Evolutionary conservation across 1,140 invertebrate genomes (phyloP).

Genomic region (Lasioglossum baleicum): DNA sequence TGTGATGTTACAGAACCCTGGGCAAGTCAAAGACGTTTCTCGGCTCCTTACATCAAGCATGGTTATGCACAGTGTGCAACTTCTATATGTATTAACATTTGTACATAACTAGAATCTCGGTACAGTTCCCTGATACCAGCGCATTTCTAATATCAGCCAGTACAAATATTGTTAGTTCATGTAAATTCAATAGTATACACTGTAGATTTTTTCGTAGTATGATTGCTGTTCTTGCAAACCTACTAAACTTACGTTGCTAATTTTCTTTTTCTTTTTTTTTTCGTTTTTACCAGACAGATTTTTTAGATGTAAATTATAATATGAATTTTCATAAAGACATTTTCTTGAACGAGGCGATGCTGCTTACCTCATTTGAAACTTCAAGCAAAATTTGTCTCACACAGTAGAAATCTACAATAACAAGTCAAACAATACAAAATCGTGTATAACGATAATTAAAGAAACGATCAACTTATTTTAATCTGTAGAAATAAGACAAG

Average conservation of each 20-base stretch:
- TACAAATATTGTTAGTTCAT: constrained; percentile 76
- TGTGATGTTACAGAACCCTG: constrained; percentile 29
- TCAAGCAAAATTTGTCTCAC: constrained; percentile 65
- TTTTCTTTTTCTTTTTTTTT: constrained; percentile 63
- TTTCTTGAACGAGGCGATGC: constrained; percentile 45
- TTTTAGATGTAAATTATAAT: constrained; percentile 53
- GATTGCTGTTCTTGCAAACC: constrained; percentile 67
- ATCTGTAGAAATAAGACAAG: background rate
- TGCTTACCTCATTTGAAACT: constrained; percentile 45
- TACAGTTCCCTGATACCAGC: constrained; percentile 77
- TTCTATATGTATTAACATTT: constrained; percentile 55
- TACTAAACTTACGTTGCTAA: constrained; percentile 74
- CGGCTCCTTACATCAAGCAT: constrained; percentile 21
- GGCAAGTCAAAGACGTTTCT: constrained; percentile 33
- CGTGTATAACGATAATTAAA: background rate
- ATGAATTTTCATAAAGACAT: constrained; percentile 42
- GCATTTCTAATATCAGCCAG: constrained; percentile 70
- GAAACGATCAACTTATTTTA: background rate
- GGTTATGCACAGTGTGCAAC: constrained; percentile 48
- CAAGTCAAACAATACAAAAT: constrained; percentile 20
- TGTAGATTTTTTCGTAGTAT: constrained; percentile 65
- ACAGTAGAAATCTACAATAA: constrained; percentile 61
- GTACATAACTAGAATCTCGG: constrained; percentile 57
- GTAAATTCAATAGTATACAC: constrained; percentile 70
- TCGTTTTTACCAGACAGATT: constrained; percentile 39